Evolutionary conservation across 2,113 vertebrate species (phyloP).

Genomic region (Sclerurus mexicanus): DNA sequence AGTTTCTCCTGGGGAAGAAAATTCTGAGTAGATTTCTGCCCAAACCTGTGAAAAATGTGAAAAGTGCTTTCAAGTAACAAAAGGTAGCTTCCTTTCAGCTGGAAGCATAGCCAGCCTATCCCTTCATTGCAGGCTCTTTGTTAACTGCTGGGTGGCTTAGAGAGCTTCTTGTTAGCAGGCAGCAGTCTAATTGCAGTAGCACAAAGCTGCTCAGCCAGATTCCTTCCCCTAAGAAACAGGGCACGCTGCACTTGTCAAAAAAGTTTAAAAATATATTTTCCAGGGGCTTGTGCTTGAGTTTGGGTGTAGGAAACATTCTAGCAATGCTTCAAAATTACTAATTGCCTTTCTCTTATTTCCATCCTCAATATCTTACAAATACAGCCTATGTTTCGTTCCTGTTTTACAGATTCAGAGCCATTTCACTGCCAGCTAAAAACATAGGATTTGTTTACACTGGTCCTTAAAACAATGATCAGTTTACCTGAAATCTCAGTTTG

Average conservation of each 20-base stretch:
- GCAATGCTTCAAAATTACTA: not conserved
- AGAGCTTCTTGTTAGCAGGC: not conserved
- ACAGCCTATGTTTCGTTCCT: not conserved
- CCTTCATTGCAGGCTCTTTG: fast-evolving
- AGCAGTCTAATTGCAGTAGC: not conserved
- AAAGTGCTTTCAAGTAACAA: not conserved
- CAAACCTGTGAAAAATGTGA: not conserved
- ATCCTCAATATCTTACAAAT: not conserved
- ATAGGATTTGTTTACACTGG: not conserved
- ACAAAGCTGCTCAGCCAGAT: not conserved
- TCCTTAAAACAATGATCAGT: not conserved
- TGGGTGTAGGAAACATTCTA: not conserved
- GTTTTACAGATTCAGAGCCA: not conserved
- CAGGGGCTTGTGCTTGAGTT: not conserved
- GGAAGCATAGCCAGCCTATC: fast-evolving
- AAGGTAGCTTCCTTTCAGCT: not conserved
- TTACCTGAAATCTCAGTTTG: not conserved
- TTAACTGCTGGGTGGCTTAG: not conserved
- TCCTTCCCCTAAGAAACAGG: not conserved
- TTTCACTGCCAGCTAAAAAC: not conserved
- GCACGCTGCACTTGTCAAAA: not conserved
- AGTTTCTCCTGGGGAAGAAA: not conserved
- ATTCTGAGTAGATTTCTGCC: not conserved
- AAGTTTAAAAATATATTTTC: not conserved
- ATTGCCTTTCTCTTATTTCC: not conserved